Base-by-base conservation (phyloP, 92 coral and sea anemone genomes). In the Anthopleura xanthogrammica region DNA sequence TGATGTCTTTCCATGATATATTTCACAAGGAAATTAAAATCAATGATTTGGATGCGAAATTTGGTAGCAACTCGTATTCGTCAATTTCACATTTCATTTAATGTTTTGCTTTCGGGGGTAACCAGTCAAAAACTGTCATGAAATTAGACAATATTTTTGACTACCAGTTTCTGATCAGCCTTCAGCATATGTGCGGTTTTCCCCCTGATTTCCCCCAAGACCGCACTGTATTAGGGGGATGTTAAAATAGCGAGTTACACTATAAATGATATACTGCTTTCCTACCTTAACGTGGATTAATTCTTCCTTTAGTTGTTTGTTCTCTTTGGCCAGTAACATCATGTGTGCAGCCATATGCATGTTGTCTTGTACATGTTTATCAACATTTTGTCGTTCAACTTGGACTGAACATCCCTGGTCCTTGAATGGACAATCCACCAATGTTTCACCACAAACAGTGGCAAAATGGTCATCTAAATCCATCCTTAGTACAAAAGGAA, bases 261-360 rank as follows among this genome's bases (percentile, higher is more conserved):
- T n/a, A n/a, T n/a, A n/a, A n/a, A n/a, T n/a, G n/a, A n/a, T n/a
- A 46, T 46, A 56, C 62, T 17, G 8, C 66, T 60, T 6, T 64
- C 36, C 7, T 64, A 64, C 71, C 71, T 64, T 64, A 64, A 64
- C 71, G 24, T 64, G 0, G 71, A n/a, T 64, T 64, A 64, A 64
- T n/a, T 64, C 71, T 2, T 64, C 71, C 24, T 64, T 64, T 64
- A 64, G 71, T 6, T 19, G 10, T 64, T 64, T 64, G 9, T 64
- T 64, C 10, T 64, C 71, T n/a, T 64, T 64, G n/a, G 71, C 71
- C 24, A 64, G 71, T 64, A 64, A 64, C 71, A 64, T 64, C 71
- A 64, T 64, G 36, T 64, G 71, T 19, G 71, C 10, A 20, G 71
- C 71, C 71, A 19, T n/a, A n/a, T n/a, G n/a, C n/a, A n/a, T 64